Evolutionary conservation across 2,113 vertebrate genomes (phyloP).

Genomic region (Mormyrus lacerda): DNA sequence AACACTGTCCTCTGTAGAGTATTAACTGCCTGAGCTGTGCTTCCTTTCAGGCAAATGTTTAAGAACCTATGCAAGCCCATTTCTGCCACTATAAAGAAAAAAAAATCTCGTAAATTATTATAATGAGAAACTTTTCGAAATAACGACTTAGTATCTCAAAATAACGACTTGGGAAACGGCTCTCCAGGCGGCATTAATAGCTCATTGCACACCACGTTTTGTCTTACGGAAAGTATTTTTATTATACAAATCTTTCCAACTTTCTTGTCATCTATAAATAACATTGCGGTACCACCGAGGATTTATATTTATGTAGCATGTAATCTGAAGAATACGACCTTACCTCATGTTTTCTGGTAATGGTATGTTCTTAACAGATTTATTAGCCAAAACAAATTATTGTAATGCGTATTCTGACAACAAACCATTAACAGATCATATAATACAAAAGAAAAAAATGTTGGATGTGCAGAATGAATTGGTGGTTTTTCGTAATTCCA

Average conservation of each 20-base stretch:
- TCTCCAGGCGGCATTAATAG: not conserved
- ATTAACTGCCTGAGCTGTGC: not conserved
- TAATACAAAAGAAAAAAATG: not conserved
- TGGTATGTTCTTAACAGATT: slow-evolving; percentile 1
- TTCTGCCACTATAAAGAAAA: too few relatives aligned
- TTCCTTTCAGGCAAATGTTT: not conserved
- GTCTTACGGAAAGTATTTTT: not conserved
- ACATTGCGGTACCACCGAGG: not conserved
- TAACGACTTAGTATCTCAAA: too few relatives aligned
- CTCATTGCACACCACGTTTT: not conserved
- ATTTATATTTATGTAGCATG: not conserved
- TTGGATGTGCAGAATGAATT: not conserved
- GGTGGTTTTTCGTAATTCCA: not conserved
- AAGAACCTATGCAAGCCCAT: not conserved
- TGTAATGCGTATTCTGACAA: not conserved
- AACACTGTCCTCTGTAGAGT: not conserved
- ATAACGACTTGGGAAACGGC: not conserved
- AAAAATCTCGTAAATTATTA: too few relatives aligned
- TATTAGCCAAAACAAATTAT: not conserved
- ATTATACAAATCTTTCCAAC: not conserved
- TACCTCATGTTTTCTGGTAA: slow-evolving; percentile 10
- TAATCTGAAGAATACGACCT: not conserved
- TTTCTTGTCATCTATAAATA: not conserved
- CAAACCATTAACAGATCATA: not conserved
- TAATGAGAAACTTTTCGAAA: too few relatives aligned